Base-by-base conservation (phyloP, 1,140 invertebrate species). In the Proctacanthus coquilletti region DNA sequence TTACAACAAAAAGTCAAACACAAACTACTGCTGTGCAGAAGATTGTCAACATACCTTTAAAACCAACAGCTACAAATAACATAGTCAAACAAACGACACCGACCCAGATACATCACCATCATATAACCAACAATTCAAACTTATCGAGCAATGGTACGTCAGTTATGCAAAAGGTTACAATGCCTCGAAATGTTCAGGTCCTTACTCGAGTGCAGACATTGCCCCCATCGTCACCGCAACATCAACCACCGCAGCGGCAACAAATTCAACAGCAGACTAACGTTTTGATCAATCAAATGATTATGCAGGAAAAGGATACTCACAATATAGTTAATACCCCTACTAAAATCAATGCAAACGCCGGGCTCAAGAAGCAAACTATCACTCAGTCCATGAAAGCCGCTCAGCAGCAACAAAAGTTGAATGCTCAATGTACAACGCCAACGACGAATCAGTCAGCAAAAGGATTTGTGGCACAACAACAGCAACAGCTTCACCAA, bases 401-500 rank as follows among this genome's bases (percentile, higher is more conserved):
- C 17, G 17, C 17, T n/a, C 17, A 15, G n/a, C n/a, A 13, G n/a
- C 29, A 30, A 15, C 29, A n/a, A 30, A 30, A 30, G n/a, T n/a
- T 30, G 4, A 30, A 13, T 30, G 29, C n/a, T 3, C 29, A 30
- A 10, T 13, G 17, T 5, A 3, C 17, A 15, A 11, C 29, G 4
- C n/a, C 29, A 30, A 3, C 29, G 5, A 30, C n/a, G 29, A 11
- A 11, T 30, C 5, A n/a, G 17, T 11, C 29, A 5, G 17, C 10
- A 5, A 10, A 3, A 13, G n/a, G n/a, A n/a, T n/a, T n/a, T n/a
- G n/a, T n/a, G n/a, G n/a, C n/a, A 27, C 44, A 53, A 5, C 21
- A 56, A 5, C 48, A 49, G 17, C 48, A 48, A 27, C 50, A 50
- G 20, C 46, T 50, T 13, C 48, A 53, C 34, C 39, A n/a, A 37